Base-by-base conservation (phyloP, 2,888 invertebrate species). In the Drosophila anomelani region DNA sequence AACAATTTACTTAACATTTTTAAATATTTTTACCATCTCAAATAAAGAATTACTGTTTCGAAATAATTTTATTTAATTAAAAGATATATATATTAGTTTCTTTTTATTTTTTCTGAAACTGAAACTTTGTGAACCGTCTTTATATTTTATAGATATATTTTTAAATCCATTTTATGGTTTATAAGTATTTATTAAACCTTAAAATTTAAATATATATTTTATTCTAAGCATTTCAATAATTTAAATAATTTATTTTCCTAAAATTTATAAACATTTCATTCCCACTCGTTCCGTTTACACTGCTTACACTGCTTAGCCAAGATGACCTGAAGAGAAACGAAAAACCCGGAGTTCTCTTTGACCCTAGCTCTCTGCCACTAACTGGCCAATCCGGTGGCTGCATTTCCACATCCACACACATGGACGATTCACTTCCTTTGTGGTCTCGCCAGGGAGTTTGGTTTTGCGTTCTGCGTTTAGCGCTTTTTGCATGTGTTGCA, bases 361-460 rank as follows among this genome's bases (percentile, higher is more conserved):
- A 6, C 15, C n/a, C 15, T n/a, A 6, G 23, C 64, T 41, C 12
- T 9, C n/a, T 8, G 41, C 29, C 7, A 8, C 29, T 8, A 29
- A 12, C 34, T 63, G 62, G 59, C 90, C 90, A 90, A 90, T 90
- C 88, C 73, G 73, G 62, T 72, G 10, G n/a, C 56, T n/a, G 82
- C 77, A 76, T 17, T 0, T 17, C 12, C 55, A 53, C 36, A 51
- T 32, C 17, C 64, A 20, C 43, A 78, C 62, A 70, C 80, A 78
- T 78, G 77, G 88, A 76, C 78, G 85, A 77, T 81, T 32, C 32
- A 32, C 32, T 85, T 89, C 75, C 81, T 86, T 75, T 85, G 66
- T 29, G 66, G 75, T 10, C 20, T 88, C 90, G 87, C 89, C 73
- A 69, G 69, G 66, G 90, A 70, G 51, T 77, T 75, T 53, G 56